Percentiles rank a stretch among this genome's conserved stretches.
Evolutionary conservation across 2,888 invertebrate genomes (phyloP).

Genomic region (Drosophila recens): DNA sequence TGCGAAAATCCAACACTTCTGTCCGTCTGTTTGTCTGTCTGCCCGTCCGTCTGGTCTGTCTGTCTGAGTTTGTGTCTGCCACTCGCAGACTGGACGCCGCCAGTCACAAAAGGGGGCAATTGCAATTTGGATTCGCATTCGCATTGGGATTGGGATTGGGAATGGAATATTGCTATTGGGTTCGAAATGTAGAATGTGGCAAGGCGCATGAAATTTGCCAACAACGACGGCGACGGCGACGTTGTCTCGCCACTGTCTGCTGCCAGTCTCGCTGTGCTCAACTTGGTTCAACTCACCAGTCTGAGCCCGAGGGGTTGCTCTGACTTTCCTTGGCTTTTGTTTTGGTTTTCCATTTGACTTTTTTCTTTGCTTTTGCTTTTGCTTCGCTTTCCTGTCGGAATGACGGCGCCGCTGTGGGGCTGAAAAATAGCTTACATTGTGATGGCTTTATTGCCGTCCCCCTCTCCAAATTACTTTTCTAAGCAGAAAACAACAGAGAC

Average conservation of each 20-base stretch:
- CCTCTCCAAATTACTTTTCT: background rate
- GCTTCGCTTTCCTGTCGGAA: slow-evolving; percentile 25
- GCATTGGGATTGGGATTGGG: background rate
- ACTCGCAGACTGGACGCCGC: slow-evolving; percentile 75
- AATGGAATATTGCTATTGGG: slow-evolving; percentile 18
- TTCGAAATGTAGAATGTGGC: slow-evolving; percentile 25
- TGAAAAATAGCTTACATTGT: slow-evolving; percentile 58
- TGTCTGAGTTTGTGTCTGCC: slow-evolving; percentile 37
- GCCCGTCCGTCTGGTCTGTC: slow-evolving; percentile 35
- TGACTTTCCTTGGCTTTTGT: slow-evolving; percentile 26
- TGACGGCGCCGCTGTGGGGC: slow-evolving; percentile 47
- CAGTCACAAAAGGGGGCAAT: slow-evolving; percentile 29
- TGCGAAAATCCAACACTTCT: slow-evolving; percentile 78
- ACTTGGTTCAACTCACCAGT: slow-evolving; percentile 16
- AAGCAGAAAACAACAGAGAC: background rate
- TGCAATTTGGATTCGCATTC: slow-evolving; percentile 5
- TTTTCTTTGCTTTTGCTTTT: slow-evolving; percentile 24
- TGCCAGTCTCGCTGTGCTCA: slow-evolving; percentile 61
- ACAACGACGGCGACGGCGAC: too few relatives aligned
- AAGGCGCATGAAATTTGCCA: slow-evolving; percentile 43
- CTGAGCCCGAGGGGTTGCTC: slow-evolving; percentile 57
- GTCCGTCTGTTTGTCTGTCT: slow-evolving; percentile 33
- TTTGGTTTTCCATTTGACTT: slow-evolving; percentile 20
- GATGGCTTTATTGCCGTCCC: slow-evolving; percentile 70
- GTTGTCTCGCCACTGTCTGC: slow-evolving; percentile 78